Percentiles rank a stretch among this genome's conserved stretches.
Conservation (phyloP, 2,797 vertebrate species). For the Telmatherina bonti region DNA sequence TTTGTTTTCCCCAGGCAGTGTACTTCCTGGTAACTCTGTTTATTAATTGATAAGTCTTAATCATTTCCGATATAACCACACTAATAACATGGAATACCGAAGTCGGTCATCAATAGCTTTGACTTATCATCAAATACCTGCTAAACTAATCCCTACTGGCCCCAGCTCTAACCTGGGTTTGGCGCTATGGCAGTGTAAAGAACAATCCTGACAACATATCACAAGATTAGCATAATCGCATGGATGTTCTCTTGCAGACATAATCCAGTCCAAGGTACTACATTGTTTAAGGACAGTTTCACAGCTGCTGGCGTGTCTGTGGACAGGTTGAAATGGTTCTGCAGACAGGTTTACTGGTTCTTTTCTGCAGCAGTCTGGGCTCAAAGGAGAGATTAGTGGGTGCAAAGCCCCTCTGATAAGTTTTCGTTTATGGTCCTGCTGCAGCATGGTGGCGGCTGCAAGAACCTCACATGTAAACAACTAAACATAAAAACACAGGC, state of each 20-base stretch:
- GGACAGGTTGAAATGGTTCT: conserved; percentile 4
- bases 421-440: conserved; percentile 34
- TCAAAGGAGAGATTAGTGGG: conserved; percentile 25
- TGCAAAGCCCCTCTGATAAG: conserved; percentile 11
- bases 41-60: too few species aligned
- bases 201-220: not conserved
- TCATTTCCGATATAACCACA: not conserved
- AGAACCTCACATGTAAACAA: conserved; percentile 50
- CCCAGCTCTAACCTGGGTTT: not conserved
- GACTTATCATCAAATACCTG: conserved; percentile 1
- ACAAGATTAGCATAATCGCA: not conserved
- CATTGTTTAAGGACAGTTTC: not conserved
- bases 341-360: conserved; percentile 6
- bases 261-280: too few species aligned
- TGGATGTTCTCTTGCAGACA: not conserved
- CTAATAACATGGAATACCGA: not conserved
- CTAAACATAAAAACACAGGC: conserved; percentile 53
- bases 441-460: too few species aligned
- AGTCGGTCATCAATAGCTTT: not conserved
- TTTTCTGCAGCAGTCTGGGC: conserved; percentile 9
- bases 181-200: not conserved
- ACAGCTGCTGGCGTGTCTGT: not conserved
- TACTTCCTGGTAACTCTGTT: too few species aligned
- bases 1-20: too few species aligned
- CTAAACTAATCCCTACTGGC: not conserved